These are phyloP conservation scores for Sylvilagus bachmani DNA, from an alignment of 2,113 vertebrate genomes.

Conservation along the genomic window DNA sequence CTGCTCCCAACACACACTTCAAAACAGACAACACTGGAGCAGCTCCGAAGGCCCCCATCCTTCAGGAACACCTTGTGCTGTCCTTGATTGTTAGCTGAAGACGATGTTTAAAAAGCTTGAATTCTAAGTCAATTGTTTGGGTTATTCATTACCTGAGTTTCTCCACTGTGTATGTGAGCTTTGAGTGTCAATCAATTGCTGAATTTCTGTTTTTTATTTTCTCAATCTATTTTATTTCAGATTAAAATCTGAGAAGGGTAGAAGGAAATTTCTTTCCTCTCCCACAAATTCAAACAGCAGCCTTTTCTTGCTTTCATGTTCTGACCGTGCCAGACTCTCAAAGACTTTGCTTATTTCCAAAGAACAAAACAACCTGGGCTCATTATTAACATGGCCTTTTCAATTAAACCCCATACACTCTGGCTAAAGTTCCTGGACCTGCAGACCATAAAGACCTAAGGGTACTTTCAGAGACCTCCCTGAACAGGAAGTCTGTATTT, in stretches of 20 bases:
- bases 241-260: not conserved
- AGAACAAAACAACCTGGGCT: conserved; percentile 13
- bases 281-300: not conserved
- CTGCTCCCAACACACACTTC: not conserved
- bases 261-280: not conserved
- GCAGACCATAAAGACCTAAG: not conserved
- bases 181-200: not conserved
- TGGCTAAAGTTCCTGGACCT: not conserved
- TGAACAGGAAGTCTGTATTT: not conserved
- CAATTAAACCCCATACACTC: not conserved
- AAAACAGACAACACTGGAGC: not conserved
- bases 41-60: not conserved
- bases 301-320: not conserved
- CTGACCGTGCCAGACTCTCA: not conserved
- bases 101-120: not conserved
- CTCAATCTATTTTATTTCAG: not conserved
- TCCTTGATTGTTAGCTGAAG: not conserved
- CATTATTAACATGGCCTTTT: not conserved
- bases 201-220: not conserved
- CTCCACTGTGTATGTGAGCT: not conserved
- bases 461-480: not conserved
- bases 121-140: not conserved
- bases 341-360: conserved; percentile 40
- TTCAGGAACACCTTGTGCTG: not conserved
- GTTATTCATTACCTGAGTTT: not conserved